These are phyloP conservation scores for Eupelmus urozonus DNA, from an alignment of 2,888 invertebrate species.

Conservation along the genomic window DNA sequence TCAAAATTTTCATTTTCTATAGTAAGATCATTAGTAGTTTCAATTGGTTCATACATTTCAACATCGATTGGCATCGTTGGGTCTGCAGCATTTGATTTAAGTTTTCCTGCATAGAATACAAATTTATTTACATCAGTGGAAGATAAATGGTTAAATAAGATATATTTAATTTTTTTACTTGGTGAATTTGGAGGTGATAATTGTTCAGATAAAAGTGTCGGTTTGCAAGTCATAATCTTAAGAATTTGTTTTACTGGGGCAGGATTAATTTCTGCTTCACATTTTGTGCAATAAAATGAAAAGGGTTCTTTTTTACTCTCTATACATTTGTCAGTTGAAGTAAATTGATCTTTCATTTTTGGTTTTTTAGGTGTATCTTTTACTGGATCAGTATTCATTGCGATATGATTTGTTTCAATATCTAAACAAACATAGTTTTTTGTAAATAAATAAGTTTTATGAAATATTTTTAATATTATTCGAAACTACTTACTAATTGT, in stretches of 20 bases:
- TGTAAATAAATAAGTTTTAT: not conserved
- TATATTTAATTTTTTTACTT: slow-evolving; percentile 53
- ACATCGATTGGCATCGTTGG: not conserved
- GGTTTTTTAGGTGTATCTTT: slow-evolving; percentile 27
- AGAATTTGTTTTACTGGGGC: slow-evolving; percentile 66
- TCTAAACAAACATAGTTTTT: slow-evolving; percentile 26
- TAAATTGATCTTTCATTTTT: slow-evolving; percentile 57
- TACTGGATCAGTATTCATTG: slow-evolving; percentile 38
- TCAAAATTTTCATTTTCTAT: not conserved
- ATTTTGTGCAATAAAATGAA: slow-evolving; percentile 68
- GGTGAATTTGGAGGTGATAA: slow-evolving; percentile 58
- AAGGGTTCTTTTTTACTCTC: slow-evolving; percentile 61
- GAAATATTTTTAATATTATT: not conserved
- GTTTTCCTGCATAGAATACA: not conserved
- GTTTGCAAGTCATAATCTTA: slow-evolving; percentile 64
- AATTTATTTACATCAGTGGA: not conserved
- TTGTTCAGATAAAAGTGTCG: slow-evolving; percentile 62
- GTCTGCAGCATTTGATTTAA: no score
- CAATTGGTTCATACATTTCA: not conserved
- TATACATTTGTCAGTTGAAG: slow-evolving; percentile 59
- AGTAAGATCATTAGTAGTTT: not conserved
- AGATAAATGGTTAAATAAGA: no score
- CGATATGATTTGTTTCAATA: slow-evolving; percentile 20
- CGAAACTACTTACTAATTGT: slow-evolving; percentile 41
- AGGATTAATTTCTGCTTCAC: slow-evolving; percentile 61